A percentile compares a stretch with the other conserved stretches of the same genome.
phyloP scores from a whole-genome alignment of 1,140 invertebrate genomes.

The Drosophila insularis region DNA sequence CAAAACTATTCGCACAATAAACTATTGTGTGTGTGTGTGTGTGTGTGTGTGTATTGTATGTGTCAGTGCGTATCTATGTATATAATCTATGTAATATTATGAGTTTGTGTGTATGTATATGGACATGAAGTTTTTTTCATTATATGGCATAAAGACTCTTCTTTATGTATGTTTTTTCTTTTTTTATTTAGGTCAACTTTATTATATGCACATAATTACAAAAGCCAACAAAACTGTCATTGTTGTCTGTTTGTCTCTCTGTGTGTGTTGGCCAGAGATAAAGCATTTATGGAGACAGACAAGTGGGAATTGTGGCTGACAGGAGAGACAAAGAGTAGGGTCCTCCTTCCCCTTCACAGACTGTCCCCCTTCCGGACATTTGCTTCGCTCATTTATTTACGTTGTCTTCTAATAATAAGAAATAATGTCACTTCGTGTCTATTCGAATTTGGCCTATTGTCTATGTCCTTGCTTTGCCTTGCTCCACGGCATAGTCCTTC shows the following conservation, averaged over 20 bases:
- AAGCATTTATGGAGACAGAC: conserved; percentile 75
- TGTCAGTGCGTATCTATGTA: conserved; percentile 14
- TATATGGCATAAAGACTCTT: conserved; percentile 27
- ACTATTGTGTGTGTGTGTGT: conserved; percentile 28
- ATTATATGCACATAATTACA: conserved; percentile 79
- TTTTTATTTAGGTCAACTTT: conserved; percentile 75
- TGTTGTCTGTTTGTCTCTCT: background rate
- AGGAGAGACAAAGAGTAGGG: conserved; percentile 37
- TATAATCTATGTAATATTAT: conserved; percentile 12
- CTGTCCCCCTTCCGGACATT: conserved; percentile 17
- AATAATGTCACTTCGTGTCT: conserved; percentile 69
- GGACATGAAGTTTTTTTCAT: conserved; percentile 27
- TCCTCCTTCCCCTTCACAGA: background rate
- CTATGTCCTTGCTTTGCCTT: conserved; percentile 27
- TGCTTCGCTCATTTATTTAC: conserved; percentile 70
- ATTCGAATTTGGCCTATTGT: conserved; percentile 60
- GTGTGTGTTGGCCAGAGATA: conserved; percentile 63
- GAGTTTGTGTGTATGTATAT: conserved; percentile 15
- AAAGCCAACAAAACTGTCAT: conserved; percentile 64
- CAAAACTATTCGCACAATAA: conserved; percentile 41
- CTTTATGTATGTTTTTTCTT: conserved; percentile 19
- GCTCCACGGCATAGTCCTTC: conserved; percentile 2
- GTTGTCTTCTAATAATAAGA: conserved; percentile 74
- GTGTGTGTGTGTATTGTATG: conserved; percentile 34
- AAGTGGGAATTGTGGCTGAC: conserved; percentile 62